Evolutionary conservation across 2,797 vertebrate species (phyloP), one percentile per base, ranked within the genome.

Genomic region (Helicolenus hilgendorfi): DNA sequence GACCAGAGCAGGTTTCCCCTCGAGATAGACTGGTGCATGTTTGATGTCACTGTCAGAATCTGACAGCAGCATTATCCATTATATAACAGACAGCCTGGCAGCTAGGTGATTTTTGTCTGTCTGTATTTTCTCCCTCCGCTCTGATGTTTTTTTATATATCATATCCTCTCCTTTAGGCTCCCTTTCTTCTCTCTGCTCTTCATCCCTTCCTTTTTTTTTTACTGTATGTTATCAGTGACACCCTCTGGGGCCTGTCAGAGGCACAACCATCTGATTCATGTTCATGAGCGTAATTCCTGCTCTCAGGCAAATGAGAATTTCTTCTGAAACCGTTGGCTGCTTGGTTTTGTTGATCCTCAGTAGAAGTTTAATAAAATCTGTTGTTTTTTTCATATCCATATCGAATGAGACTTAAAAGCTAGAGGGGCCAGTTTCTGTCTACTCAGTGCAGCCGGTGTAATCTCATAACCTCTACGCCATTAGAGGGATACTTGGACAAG

Each of bases 41-140:
- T 83, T 84, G 73, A 80, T 78, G 60, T 90, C 62, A 71, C 71
- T 69, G 80, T 6, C 73, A 69, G 35, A n/a, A 59, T 81, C 9
- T 9, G 20, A 76, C 60, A 31, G 20, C 53, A 22, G n/a, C 15
- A 1, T 77, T 49, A 70, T 86, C 24, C 73, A 22, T 87, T 86
- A 87, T 88, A 55, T 75, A 83, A 82, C 83, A 72, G 1, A 2
- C 72, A 62, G n/a, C 7, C 80, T 26, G 64, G 64, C 24, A 64
- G 24, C 74, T 45, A n/a, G n/a, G 8, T 33, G 72, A 65, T 26
- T 8, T 69, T 35, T n/a, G 62, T 62, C 3, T 27, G 29, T 4
- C 7, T 60, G 24, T 56, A 5, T 68, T 35, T 31, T 9, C 49
- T 59, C 2, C n/a, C 18, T 36, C 35, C 63, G 10, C 29, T 27